phyloP scores from a whole-genome alignment of 2,797 vertebrate species.

The Distichodus sexfasciatus region DNA sequence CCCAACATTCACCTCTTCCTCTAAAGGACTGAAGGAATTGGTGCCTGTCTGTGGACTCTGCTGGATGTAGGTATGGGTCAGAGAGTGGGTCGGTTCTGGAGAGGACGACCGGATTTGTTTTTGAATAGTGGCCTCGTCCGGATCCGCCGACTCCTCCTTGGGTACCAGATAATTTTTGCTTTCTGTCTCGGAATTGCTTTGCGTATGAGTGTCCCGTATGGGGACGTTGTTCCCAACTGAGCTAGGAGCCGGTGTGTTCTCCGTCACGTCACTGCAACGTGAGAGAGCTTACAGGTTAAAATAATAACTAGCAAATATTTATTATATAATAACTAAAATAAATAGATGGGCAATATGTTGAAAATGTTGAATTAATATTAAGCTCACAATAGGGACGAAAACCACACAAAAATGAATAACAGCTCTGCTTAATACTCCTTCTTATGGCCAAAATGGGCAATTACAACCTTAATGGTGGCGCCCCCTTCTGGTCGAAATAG shows the following conservation, averaged over 20 bases:
- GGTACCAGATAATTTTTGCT: constrained; percentile 68
- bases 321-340: not conserved
- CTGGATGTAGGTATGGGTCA: constrained; percentile 77
- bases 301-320: not conserved
- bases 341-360: not conserved
- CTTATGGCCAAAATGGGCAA: too few relatives aligned
- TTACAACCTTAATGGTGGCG: too few relatives aligned
- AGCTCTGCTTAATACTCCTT: too few relatives aligned
- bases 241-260: constrained; percentile 70
- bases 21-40: constrained; percentile 7
- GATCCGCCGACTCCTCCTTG: constrained; percentile 55
- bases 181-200: constrained; percentile 76
- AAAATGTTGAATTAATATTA: too few relatives aligned
- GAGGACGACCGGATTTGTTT: constrained; percentile 72
- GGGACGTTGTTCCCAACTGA: constrained; percentile 80
- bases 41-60: constrained; percentile 30
- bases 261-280: constrained; percentile 57
- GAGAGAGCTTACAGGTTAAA: not conserved
- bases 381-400: too few relatives aligned
- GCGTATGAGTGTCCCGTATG: constrained; percentile 81
- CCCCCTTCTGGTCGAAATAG: not conserved
- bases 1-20: not conserved
- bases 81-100: constrained; percentile 73
- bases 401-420: too few relatives aligned
- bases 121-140: constrained; percentile 56